phyloP scores from a whole-genome alignment of 2,888 invertebrate species.

The Caenorhabditis sinica region DNA sequence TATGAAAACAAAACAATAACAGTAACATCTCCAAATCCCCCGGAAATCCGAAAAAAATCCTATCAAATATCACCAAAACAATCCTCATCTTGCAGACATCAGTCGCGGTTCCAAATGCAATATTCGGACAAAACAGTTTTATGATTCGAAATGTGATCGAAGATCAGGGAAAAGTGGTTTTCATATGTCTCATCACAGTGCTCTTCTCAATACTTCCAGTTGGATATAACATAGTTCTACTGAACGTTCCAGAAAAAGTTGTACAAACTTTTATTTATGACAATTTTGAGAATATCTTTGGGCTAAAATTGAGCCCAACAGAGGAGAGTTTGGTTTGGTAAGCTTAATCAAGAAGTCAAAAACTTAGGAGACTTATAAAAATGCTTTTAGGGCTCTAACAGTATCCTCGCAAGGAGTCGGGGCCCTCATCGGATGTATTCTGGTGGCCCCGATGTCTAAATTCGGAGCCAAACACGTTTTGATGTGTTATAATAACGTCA shows the following conservation, averaged over 20 bases:
- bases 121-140: slow-evolving; percentile 57
- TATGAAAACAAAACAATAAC: no score
- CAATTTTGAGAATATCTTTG: slow-evolving; percentile 64
- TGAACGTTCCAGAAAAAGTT: slow-evolving; percentile 78
- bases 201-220: slow-evolving; percentile 74
- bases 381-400: slow-evolving; percentile 72
- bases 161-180: slow-evolving; percentile 74
- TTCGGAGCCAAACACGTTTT: slow-evolving; percentile 72
- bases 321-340: slow-evolving; percentile 73
- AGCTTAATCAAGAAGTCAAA: slow-evolving; percentile 1
- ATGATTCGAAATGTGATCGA: slow-evolving; percentile 63
- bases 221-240: slow-evolving; percentile 78
- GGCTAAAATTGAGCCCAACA: slow-evolving; percentile 46
- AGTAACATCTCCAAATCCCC: no score
- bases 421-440: slow-evolving; percentile 76
- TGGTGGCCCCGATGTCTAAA: slow-evolving; percentile 67
- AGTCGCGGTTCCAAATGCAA: slow-evolving; percentile 49
- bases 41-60: no score
- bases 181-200: slow-evolving; percentile 63
- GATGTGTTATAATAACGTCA: slow-evolving; percentile 65
- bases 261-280: slow-evolving; percentile 70
- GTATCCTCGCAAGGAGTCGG: slow-evolving; percentile 78
- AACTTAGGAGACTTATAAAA: neutral
- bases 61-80: neutral
- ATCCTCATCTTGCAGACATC: slow-evolving; percentile 18